These are phyloP conservation scores for Athrips mouffetella DNA, from an alignment of 2,888 invertebrate genomes.

Conservation along the genomic window DNA sequence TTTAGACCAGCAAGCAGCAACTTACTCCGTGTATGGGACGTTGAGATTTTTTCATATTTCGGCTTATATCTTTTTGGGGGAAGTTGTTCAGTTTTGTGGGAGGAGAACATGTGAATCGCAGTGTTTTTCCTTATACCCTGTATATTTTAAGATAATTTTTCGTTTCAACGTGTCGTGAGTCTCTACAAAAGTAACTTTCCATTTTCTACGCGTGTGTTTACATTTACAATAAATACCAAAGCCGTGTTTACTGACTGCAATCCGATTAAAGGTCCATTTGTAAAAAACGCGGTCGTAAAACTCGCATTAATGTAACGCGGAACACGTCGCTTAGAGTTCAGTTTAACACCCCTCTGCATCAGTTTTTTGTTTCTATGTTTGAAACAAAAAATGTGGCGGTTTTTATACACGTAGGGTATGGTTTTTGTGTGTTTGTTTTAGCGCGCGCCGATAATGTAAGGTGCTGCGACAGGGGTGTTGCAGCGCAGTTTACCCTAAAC, in stretches of 20 bases:
- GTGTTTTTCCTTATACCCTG: too few relatives aligned
- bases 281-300: conserved; percentile 2
- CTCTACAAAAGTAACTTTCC: background rate
- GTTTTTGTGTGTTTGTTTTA: conserved; percentile 68
- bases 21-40: too few relatives aligned
- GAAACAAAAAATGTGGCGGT: conserved; percentile 56
- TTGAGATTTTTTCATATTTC: too few relatives aligned
- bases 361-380: conserved; percentile 51
- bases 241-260: conserved; percentile 1
- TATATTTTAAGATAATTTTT: background rate
- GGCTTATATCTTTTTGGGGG: too few relatives aligned
- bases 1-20: too few relatives aligned
- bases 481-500: background rate
- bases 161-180: background rate
- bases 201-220: background rate
- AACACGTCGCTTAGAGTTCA: conserved; percentile 18
- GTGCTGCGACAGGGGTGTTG: conserved; percentile 9
- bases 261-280: conserved; percentile 1
- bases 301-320: conserved; percentile 10
- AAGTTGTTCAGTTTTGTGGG: too few relatives aligned
- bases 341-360: conserved; percentile 54
- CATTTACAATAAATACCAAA: background rate
- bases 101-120: too few relatives aligned
- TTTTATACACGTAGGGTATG: conserved; percentile 55
- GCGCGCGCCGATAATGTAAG: conserved; percentile 55